These are phyloP conservation scores for Dascyllus trimaculatus DNA, from an alignment of 2,113 vertebrate species.

Conservation along the genomic window DNA sequence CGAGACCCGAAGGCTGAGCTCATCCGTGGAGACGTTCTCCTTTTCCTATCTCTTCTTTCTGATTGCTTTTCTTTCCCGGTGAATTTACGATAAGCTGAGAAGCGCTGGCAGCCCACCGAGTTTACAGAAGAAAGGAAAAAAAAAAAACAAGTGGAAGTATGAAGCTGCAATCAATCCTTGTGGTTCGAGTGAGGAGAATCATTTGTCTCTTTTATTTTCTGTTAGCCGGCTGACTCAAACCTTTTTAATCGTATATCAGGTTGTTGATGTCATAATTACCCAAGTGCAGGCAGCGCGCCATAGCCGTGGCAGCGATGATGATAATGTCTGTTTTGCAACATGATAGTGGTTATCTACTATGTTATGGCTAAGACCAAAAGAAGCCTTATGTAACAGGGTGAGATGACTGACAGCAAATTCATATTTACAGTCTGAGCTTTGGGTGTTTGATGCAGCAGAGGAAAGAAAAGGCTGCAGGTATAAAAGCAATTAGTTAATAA, in stretches of 20 bases:
- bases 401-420: conserved; percentile 69
- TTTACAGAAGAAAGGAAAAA: neutral
- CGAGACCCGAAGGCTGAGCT: neutral
- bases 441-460: conserved; percentile 25
- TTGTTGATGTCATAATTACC: conserved; percentile 63
- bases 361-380: conserved; percentile 69
- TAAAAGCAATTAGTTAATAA: conserved; percentile 14
- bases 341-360: conserved; percentile 70
- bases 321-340: conserved; percentile 68
- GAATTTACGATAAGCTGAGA: conserved; percentile 51
- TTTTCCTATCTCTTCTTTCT: conserved; percentile 1
- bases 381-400: conserved; percentile 49
- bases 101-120: conserved; percentile 38
- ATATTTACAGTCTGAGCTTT: conserved; percentile 49
- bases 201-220: conserved; percentile 58
- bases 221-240: conserved; percentile 36
- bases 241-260: conserved; percentile 42
- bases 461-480: neutral
- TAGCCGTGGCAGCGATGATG: conserved; percentile 55
- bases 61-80: conserved; percentile 33
- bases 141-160: conserved; percentile 27
- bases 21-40: neutral
- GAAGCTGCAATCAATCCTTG: conserved; percentile 43
- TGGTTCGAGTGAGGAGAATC: conserved; percentile 32
- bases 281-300: conserved; percentile 56